These are phyloP conservation scores for Formicarius rufipectus DNA, from an alignment of 2,113 vertebrate species.

Conservation along the genomic window DNA sequence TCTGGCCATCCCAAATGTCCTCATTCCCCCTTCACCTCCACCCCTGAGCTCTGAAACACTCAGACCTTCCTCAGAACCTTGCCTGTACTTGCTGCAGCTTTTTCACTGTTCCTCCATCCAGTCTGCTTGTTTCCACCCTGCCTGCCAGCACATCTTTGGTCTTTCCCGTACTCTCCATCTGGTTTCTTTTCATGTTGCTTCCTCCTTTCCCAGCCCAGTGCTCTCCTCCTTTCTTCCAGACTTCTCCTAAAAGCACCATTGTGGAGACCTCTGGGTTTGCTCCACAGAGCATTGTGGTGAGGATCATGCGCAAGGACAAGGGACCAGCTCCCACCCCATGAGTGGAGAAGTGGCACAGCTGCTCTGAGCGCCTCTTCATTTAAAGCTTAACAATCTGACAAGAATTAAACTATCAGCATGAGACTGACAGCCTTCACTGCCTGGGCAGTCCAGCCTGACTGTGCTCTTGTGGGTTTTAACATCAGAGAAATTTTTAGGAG, in stretches of 20 bases:
- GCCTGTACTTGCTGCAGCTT: neutral
- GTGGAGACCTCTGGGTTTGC: neutral
- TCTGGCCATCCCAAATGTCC: neutral
- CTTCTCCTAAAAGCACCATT: neutral
- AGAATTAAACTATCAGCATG: slow-evolving; percentile 16
- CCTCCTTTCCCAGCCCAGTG: slow-evolving; percentile 26
- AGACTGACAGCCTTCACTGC: neutral
- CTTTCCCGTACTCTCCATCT: slow-evolving; percentile 11
- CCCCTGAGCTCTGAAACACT: neutral
- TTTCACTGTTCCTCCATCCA: neutral
- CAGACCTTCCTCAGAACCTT: neutral
- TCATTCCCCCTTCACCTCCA: neutral
- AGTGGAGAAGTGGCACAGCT: neutral
- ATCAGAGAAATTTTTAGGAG: neutral
- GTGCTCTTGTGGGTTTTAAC: neutral
- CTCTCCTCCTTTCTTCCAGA: slow-evolving; percentile 16
- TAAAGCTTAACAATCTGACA: slow-evolving; percentile 24
- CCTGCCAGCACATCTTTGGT: slow-evolving; percentile 37
- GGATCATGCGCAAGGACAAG: neutral
- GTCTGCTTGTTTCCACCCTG: slow-evolving; percentile 37
- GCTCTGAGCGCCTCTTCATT: slow-evolving; percentile 30
- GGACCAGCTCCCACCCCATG: neutral
- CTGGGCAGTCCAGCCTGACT: neutral
- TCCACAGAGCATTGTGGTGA: neutral
- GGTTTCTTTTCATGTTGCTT: neutral